Base-by-base conservation (phyloP, 1,140 invertebrate genomes). In the Sitophilus oryzae region DNA sequence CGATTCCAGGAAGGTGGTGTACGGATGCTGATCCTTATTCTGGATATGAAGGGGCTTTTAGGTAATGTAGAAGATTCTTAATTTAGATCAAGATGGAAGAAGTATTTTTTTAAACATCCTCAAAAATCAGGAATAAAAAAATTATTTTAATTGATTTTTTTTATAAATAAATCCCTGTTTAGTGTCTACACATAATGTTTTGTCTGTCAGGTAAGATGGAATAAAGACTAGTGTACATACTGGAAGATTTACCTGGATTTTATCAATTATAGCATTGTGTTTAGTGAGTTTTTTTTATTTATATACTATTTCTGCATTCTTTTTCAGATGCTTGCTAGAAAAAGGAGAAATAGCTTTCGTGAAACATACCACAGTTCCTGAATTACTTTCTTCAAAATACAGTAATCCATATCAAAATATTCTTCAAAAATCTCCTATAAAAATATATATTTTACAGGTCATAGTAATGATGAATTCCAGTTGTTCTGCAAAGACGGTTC, bases 261-360 rank as follows among this genome's bases (percentile, higher is more conserved):
- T n/a, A n/a, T n/a, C n/a, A n/a, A n/a, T n/a, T n/a, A n/a, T n/a
- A n/a, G n/a, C n/a, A n/a, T n/a, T n/a, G n/a, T n/a, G n/a, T n/a
- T n/a, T n/a, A n/a, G n/a, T n/a, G n/a, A n/a, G n/a, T n/a, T n/a
- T n/a, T n/a, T n/a, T n/a, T n/a, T n/a, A n/a, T n/a, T n/a, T n/a
- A n/a, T n/a, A n/a, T n/a, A n/a, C n/a, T 43, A 11, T 23, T 43
- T 16, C n/a, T 45, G 6, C 15, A 5, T 45, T 16, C 5, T 45
- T 34, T 49, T 35, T 15, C 18, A 79, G 81, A 54, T 98, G 93
- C 73, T 76, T 97, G 0, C 72, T 92, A 2, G 89, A 93, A 62
- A 75, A 77, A 6, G 93, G 92, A 22, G 91, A 98, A 42, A 82
- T 98, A 41, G 93, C 94, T 0, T 98, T 98, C 73, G 75, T 97